phyloP scores from a whole-genome alignment of 2,888 invertebrate species.

The Zaprionus lineosus region DNA sequence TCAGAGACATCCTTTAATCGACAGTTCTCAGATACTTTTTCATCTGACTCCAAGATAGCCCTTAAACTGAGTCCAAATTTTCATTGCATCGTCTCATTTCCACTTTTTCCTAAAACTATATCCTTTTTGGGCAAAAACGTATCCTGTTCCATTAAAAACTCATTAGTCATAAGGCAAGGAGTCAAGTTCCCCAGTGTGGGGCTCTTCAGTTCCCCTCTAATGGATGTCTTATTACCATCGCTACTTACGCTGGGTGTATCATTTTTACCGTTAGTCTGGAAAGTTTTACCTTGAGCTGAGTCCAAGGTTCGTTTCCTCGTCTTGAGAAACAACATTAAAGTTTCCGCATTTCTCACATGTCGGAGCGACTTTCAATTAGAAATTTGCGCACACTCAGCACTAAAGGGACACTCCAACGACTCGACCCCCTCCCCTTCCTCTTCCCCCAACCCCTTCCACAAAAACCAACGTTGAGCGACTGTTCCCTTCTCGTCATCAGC shows the following conservation, averaged over 20 bases:
- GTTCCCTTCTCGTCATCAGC: slow-evolving; percentile 14
- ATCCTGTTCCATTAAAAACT: slow-evolving; percentile 21
- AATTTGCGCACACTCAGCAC: slow-evolving; percentile 63
- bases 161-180: slow-evolving; percentile 26
- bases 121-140: background rate
- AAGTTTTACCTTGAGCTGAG: slow-evolving; percentile 31
- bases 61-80: too few species aligned
- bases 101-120: too few species aligned
- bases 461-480: too few species aligned
- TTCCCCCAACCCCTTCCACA: background rate
- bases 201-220: slow-evolving; percentile 26
- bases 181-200: background rate
- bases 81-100: too few species aligned
- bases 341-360: slow-evolving; percentile 42
- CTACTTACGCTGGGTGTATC: slow-evolving; percentile 26
- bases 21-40: too few species aligned
- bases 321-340: slow-evolving; percentile 16
- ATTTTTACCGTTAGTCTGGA: slow-evolving; percentile 6
- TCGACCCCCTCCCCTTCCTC: too few species aligned
- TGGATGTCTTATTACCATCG: slow-evolving; percentile 30
- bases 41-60: too few species aligned
- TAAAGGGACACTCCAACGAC: slow-evolving; percentile 71
- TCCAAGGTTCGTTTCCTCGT: slow-evolving; percentile 1
- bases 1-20: too few species aligned
- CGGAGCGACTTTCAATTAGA: slow-evolving; percentile 62